Evolutionary conservation across 2,113 vertebrate genomes (phyloP).

Genomic region (Dasyurus viverrinus): DNA sequence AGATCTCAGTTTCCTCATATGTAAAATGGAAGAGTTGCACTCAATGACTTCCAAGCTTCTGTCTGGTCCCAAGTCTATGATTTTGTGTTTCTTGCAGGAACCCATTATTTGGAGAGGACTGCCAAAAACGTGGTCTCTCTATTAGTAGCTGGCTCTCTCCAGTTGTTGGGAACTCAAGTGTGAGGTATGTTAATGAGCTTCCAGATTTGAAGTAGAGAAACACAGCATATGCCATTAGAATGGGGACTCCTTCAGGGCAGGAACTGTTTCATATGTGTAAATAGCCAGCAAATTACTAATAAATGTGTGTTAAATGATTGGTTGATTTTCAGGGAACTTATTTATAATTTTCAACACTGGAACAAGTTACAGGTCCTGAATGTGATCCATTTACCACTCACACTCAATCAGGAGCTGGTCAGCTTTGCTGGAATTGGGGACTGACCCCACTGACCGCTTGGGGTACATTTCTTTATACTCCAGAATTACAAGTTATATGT

Average conservation of each 20-base stretch:
- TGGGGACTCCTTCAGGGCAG: not conserved
- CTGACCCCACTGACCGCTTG: not conserved
- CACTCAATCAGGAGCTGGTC: not conserved
- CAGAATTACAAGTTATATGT: not conserved
- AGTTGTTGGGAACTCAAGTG: not conserved
- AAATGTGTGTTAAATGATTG: not conserved
- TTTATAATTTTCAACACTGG: not conserved
- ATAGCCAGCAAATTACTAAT: not conserved
- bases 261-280: not conserved
- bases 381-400: not conserved
- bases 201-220: not conserved
- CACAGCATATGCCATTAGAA: not conserved
- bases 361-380: not conserved
- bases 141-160: not conserved
- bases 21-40: not conserved
- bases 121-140: not conserved
- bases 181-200: not conserved
- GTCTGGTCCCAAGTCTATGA: not conserved
- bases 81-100: not conserved
- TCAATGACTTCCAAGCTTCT: not conserved
- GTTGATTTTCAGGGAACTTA: not conserved
- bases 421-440: not conserved
- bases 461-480: not conserved
- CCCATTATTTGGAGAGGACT: not conserved
- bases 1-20: not conserved